Base-by-base conservation (phyloP, 2,113 vertebrate genomes). In the Oreochromis spilurus region DNA sequence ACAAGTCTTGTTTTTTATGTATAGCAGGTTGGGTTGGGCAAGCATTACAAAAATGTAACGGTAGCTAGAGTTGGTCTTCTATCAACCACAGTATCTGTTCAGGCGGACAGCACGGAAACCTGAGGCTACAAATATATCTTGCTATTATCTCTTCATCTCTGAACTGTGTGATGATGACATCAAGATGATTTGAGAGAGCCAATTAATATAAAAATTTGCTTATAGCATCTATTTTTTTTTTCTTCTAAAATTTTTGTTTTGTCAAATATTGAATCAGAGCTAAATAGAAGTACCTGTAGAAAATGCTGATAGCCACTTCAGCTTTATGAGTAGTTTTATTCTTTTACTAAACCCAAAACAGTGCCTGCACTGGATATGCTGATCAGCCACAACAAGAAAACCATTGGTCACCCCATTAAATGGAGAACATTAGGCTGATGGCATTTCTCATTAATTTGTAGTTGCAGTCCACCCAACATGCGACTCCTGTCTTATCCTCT, bases 61-160 rank as follows among this genome's bases (percentile, higher is more conserved):
- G 16, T 34, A 40, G 4, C 45, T 11, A 5, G 9, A 60, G 38
- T 14, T 16, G 21, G 2, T 19, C 19, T 38, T 11, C 34, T 72
- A 40, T 77, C n/a, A 67, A n/a, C 16, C 54, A 48, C 53, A 58
- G 78, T 55, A 36, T 54, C 17, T 53, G 52, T 79, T 79, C 48
- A 54, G 50, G 31, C 3, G 1, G 58, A 13, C 5, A 12, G 14
- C 16, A 4, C 70, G 31, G 43, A 77, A 77, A 50, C 43, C 10
- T 31, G 16, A n/a, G 26, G 17, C 4, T 8, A 29, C 5, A 75
- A 75, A 48, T 75, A 29, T 16, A 5, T 48, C 40, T 70, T 62
- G 17, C 31, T n/a, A 36, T n/a, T n/a, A 62, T 36, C 58, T 62
- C 31, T 10, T 24, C 21, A n/a, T 65, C 62, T 40, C 62, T 7